Evolutionary conservation across 92 coral and sea anemone species (phyloP).

Genomic region (Phenganax marumi): DNA sequence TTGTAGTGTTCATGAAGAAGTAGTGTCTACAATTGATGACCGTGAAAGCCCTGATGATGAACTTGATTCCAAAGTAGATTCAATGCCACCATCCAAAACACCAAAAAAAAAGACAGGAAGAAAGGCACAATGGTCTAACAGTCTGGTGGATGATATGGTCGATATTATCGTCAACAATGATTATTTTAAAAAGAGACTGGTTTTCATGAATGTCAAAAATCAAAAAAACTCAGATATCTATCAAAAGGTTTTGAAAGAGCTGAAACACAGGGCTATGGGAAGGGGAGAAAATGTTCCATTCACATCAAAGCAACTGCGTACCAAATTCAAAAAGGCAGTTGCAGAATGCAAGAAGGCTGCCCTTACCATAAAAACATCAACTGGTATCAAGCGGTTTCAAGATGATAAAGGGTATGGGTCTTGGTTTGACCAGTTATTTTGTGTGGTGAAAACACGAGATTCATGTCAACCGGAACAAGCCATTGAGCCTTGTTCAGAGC

Average conservation of each 20-base stretch:
- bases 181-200: slow-evolving; percentile 1
- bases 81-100: neutral
- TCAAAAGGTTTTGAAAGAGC: slow-evolving; percentile 30
- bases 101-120: slow-evolving; percentile 18
- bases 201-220: neutral
- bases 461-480: slow-evolving; percentile 47
- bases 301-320: slow-evolving; percentile 43
- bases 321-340: slow-evolving; percentile 41
- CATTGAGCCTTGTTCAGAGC: slow-evolving; percentile 19
- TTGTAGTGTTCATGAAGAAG: too few species aligned
- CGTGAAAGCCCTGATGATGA: neutral
- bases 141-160: slow-evolving; percentile 21
- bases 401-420: slow-evolving; percentile 35
- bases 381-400: slow-evolving; percentile 43
- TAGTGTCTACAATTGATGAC: too few species aligned
- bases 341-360: slow-evolving; percentile 42
- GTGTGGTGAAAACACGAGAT: slow-evolving; percentile 37
- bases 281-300: slow-evolving; percentile 38
- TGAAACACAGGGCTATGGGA: slow-evolving; percentile 35
- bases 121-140: neutral
- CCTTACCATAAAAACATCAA: slow-evolving; percentile 33
- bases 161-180: slow-evolving; percentile 12
- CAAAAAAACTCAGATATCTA: slow-evolving; percentile 30
- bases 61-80: neutral
- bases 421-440: slow-evolving; percentile 40